phyloP scores from a whole-genome alignment of 1,140 invertebrate genomes.

The Drosophila tsacasi region DNA sequence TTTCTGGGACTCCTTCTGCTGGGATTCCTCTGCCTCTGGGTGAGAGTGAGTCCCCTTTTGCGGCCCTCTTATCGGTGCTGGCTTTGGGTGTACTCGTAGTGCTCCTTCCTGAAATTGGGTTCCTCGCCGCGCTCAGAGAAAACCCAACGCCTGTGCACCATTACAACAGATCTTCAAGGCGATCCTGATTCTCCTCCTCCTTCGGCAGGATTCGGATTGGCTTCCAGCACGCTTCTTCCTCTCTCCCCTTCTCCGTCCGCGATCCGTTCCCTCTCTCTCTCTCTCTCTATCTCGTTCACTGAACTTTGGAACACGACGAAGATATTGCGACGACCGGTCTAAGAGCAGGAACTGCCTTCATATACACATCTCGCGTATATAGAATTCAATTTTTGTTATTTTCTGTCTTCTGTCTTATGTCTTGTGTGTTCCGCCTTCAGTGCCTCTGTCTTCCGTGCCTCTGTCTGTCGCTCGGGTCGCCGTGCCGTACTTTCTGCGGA shows the following conservation, averaged over 20 bases:
- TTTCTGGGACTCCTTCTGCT: slow-evolving; percentile 11
- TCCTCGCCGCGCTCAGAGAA: slow-evolving; percentile 55
- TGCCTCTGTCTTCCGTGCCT: slow-evolving; percentile 25
- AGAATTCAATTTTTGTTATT: slow-evolving; percentile 41
- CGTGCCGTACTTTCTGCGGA: slow-evolving; percentile 19
- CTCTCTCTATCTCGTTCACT: slow-evolving; percentile 15
- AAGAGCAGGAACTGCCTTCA: slow-evolving; percentile 49
- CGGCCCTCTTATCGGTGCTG: slow-evolving; percentile 50
- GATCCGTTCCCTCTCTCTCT: not conserved
- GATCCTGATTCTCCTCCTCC: slow-evolving; percentile 5
- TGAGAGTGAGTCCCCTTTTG: not conserved
- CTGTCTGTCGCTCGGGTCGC: not conserved
- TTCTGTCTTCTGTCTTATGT: slow-evolving; percentile 23
- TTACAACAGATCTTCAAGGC: slow-evolving; percentile 54
- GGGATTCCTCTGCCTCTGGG: not conserved
- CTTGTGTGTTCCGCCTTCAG: slow-evolving; percentile 19
- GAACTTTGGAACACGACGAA: slow-evolving; percentile 41
- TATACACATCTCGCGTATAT: slow-evolving; percentile 41
- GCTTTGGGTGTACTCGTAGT: slow-evolving; percentile 73
- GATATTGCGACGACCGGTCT: slow-evolving; percentile 43
- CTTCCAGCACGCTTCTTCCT: too few species aligned
- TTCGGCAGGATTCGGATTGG: slow-evolving; percentile 16
- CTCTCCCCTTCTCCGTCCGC: too few species aligned
- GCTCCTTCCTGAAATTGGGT: slow-evolving; percentile 50
- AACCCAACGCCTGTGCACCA: slow-evolving; percentile 57